These are phyloP conservation scores for Rousettus madagascariensis DNA, from an alignment of 2,797 vertebrate species.

Conservation along the genomic window DNA sequence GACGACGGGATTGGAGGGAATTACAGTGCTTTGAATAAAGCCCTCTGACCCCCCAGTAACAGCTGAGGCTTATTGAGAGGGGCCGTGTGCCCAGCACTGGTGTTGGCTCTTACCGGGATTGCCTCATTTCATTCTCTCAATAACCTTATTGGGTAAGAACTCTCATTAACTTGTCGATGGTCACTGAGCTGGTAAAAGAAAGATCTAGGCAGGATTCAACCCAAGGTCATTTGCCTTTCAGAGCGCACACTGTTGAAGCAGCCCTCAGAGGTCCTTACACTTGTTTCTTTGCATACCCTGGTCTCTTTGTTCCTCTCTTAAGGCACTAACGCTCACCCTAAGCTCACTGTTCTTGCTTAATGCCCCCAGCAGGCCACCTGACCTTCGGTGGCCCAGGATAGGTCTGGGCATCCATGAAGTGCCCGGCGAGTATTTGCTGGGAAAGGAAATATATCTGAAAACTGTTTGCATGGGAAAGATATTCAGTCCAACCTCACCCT, in stretches of 20 bases:
- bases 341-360: neutral
- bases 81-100: neutral
- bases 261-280: neutral
- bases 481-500: neutral
- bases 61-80: neutral
- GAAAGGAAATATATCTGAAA: neutral
- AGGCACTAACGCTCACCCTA: neutral
- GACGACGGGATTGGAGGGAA: neutral
- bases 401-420: neutral
- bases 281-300: neutral
- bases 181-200: neutral
- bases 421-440: neutral
- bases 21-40: neutral
- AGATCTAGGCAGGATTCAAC: neutral
- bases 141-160: neutral
- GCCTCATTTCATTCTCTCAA: neutral
- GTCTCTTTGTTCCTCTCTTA: neutral
- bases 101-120: neutral
- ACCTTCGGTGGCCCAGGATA: neutral
- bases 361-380: neutral
- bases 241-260: neutral
- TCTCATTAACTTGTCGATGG: neutral
- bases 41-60: fast-evolving
- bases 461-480: neutral
- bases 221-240: neutral